Evolutionary conservation across 2,888 invertebrate species (phyloP), one percentile per base, ranked within the genome.

Genomic region (Temnothorax rugatulus): DNA sequence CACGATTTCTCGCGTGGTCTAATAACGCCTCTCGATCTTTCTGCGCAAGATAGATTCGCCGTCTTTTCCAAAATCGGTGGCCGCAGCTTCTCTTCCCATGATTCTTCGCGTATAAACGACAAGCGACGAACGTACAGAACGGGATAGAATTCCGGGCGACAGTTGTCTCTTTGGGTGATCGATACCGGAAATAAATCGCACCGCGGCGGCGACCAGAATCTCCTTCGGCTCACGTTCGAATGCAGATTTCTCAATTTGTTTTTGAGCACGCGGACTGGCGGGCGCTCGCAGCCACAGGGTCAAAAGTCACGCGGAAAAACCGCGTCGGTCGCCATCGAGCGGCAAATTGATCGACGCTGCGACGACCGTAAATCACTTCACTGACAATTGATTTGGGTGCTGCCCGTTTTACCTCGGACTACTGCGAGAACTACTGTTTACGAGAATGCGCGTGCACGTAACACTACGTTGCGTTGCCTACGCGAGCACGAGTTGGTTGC

Each of bases 261-360:
- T 59, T 81, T 59, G 59, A 59, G 54, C 52, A 50, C 38, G 29
- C n/a, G 29, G 18, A 44, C 54, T 15, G 44, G 41, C 44, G 59
- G 61, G 21, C 2, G 5, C 18, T 15, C 71, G 25, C 18, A 18
- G 41, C 44, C 44, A 29, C 59, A 59, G 44, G 34, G 59, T 59
- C 47, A 18, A 57, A 50, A 73, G 47, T 47, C 73, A 54, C 77
- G 50, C 41, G 47, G 64, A 41, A 68, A 29, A 68, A 66, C 84
- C 68, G 54, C 76, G 88, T 66, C 76, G 76, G 69, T 50, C 50
- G 54, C 1, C 83, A 79, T 61, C 82, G 88, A 77, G 86, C 59
- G 63, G 79, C 90, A 89, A 90, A 90, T 90, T 90, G 90, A 90
- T 90, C 90, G 90, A 85, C 89, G 79, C 83, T 66, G 84, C 86